Conservation (phyloP, 2,113 vertebrate species). For the Myiozetetes cayanensis region DNA sequence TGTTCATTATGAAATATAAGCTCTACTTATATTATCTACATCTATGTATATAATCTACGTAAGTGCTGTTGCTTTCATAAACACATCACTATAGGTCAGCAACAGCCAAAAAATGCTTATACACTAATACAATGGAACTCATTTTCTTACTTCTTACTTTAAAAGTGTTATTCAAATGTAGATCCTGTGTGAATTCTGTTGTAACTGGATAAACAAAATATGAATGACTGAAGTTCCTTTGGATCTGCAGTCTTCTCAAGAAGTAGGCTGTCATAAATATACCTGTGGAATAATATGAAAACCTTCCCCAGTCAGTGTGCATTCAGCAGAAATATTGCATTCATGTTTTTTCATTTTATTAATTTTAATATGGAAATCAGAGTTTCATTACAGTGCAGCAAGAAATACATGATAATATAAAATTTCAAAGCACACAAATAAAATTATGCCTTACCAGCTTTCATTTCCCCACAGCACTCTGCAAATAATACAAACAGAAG, state of each 20-base stretch:
- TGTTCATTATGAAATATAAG: background rate
- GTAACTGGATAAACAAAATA: background rate
- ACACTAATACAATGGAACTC: background rate
- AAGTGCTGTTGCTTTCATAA: background rate
- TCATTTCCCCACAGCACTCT: constrained; percentile 55
- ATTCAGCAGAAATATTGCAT: constrained; percentile 42
- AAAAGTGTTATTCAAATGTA: background rate
- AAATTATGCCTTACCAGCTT: constrained; percentile 53
- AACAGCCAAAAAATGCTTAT: background rate
- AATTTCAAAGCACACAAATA: constrained; percentile 49
- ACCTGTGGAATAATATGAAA: constrained; percentile 7
- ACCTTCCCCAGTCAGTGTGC: background rate
- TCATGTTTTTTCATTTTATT: constrained; percentile 55
- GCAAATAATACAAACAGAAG: constrained; percentile 50
- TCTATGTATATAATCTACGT: no score
- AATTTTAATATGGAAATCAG: constrained; percentile 64
- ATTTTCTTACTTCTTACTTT: background rate
- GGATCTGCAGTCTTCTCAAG: background rate
- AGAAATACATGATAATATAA: constrained; percentile 43
- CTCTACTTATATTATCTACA: background rate
- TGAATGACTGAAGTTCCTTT: background rate
- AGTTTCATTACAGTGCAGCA: constrained; percentile 23
- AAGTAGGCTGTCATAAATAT: constrained; percentile 12
- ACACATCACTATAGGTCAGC: background rate
- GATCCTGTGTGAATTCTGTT: background rate